A percentile compares a stretch with the other conserved stretches of the same genome.
phyloP scores from a whole-genome alignment of 1,140 invertebrate species.

The Melanaphis sacchari region DNA sequence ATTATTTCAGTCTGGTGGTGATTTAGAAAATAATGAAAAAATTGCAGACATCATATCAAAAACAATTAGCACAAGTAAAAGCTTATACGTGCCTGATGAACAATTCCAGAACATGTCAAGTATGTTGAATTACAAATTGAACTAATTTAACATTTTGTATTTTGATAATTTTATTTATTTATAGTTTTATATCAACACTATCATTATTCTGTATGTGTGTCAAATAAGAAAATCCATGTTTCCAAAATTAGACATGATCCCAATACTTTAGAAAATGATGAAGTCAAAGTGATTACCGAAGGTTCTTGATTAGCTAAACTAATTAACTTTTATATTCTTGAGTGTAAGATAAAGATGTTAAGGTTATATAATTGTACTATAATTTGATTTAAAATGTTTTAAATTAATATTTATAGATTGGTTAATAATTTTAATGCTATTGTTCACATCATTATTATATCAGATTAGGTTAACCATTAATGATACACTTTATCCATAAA shows the following conservation, averaged over 20 bases:
- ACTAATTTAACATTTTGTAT: background rate
- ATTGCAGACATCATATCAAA: slow-evolving; percentile 73
- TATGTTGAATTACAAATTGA: background rate
- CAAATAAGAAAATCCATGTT: slow-evolving; percentile 83
- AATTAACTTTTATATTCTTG: background rate
- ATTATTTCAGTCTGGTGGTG: slow-evolving; percentile 77
- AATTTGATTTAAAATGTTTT: background rate
- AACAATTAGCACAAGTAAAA: slow-evolving; percentile 41
- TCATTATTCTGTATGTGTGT: slow-evolving; percentile 84
- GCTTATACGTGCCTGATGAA: background rate
- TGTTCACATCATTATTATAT: background rate
- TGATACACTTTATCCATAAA: background rate
- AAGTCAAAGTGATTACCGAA: background rate
- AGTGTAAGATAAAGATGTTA: background rate
- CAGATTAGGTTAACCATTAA: background rate
- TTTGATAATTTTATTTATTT: slow-evolving; percentile 58
- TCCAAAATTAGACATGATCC: slow-evolving; percentile 68
- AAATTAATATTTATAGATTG: background rate
- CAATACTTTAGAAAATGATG: background rate
- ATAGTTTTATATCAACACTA: slow-evolving; percentile 79
- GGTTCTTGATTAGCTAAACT: background rate
- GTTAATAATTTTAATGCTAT: background rate
- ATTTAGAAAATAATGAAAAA: slow-evolving; percentile 85
- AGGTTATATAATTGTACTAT: background rate
- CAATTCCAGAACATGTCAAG: slow-evolving; percentile 46